Evolutionary conservation across 2,888 invertebrate species (phyloP).

Genomic region (Sinodicranocentrus sp.): DNA sequence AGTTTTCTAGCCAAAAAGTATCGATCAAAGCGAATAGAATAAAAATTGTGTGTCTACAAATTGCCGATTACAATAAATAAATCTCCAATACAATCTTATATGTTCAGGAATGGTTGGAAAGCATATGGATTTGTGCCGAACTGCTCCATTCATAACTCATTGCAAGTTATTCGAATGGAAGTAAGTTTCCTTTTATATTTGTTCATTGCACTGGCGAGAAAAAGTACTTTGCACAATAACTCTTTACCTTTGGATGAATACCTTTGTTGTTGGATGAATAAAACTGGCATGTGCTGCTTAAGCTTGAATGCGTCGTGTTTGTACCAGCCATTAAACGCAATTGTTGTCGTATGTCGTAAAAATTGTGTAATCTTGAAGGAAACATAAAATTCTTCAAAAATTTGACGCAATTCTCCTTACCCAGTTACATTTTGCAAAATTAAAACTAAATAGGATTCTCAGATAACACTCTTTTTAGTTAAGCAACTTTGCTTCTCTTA

Average conservation of each 20-base stretch:
- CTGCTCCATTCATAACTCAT: constrained; percentile 46
- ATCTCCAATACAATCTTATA: too few relatives aligned
- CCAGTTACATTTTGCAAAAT: neutral
- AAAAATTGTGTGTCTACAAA: too few relatives aligned
- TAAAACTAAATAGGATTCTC: neutral
- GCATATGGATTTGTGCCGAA: constrained; percentile 55
- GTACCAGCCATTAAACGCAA: too few relatives aligned
- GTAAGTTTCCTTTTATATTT: constrained; percentile 44
- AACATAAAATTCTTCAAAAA: constrained; percentile 3
- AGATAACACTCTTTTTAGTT: neutral
- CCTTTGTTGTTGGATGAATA: constrained; percentile 44
- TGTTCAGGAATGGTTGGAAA: neutral
- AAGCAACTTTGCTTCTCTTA: neutral
- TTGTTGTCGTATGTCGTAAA: too few relatives aligned
- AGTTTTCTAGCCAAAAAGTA: too few relatives aligned
- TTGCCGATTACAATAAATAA: too few relatives aligned
- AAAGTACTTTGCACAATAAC: constrained; percentile 24
- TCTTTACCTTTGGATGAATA: constrained; percentile 52
- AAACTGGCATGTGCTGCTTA: constrained; percentile 51
- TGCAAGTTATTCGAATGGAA: constrained; percentile 49
- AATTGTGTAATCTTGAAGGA: constrained; percentile 8
- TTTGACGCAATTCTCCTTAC: neutral
- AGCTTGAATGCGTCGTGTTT: too few relatives aligned
- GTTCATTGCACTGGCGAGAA: constrained; percentile 52
- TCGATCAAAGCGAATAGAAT: too few relatives aligned